These are phyloP conservation scores for Anorthoa munda DNA, from an alignment of 2,888 invertebrate genomes.

Conservation along the genomic window DNA sequence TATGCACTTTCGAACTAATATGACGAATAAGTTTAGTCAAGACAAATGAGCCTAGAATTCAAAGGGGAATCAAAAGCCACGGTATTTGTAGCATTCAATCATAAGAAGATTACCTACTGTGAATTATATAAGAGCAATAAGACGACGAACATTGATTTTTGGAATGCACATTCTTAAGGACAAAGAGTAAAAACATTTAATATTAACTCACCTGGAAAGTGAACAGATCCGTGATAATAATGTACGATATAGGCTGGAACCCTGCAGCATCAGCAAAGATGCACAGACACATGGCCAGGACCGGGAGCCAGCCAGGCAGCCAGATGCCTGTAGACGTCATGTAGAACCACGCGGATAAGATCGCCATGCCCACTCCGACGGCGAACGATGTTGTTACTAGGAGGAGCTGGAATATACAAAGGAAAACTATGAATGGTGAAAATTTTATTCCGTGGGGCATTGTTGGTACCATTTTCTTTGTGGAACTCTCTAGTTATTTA, in stretches of 20 bases:
- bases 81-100: not conserved
- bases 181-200: not conserved
- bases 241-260: conserved; percentile 87
- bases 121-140: not conserved
- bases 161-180: too few relatives aligned
- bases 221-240: conserved; percentile 87
- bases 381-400: conserved; percentile 83
- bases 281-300: conserved; percentile 85
- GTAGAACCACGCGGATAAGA: conserved; percentile 86
- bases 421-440: not conserved
- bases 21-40: not conserved
- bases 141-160: not conserved
- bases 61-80: not conserved
- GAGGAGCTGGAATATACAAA: conserved; percentile 77
- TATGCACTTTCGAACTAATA: not conserved
- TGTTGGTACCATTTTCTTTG: not conserved
- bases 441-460: not conserved
- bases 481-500: too few relatives aligned
- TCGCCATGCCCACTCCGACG: conserved; percentile 83
- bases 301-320: conserved; percentile 88
- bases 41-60: not conserved
- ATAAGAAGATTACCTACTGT: not conserved
- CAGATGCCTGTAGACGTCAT: conserved; percentile 78
- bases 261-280: conserved; percentile 88
- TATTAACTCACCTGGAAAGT: conserved; percentile 83